These are phyloP conservation scores for Motacilla tschutschensis DNA, from an alignment of 2,113 vertebrate genomes.

Conservation along the genomic window DNA sequence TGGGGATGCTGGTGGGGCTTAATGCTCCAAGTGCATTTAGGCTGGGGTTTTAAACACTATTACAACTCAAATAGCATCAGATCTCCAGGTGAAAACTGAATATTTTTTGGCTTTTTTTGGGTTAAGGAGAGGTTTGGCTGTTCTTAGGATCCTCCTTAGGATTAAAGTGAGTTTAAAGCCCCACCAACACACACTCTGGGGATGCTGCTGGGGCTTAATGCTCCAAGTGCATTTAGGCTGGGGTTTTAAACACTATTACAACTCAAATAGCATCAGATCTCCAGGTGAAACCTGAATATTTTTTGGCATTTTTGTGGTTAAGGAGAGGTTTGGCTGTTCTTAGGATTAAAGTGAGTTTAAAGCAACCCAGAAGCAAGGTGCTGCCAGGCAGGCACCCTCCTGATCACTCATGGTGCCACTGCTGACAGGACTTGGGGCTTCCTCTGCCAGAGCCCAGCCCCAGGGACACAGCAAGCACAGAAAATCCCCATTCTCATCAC, in stretches of 20 bases:
- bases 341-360: neutral
- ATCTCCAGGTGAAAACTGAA: neutral
- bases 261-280: too few species aligned
- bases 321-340: too few species aligned
- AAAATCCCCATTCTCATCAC: neutral
- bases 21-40: neutral
- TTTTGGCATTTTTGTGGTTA: too few species aligned
- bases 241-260: too few species aligned
- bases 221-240: too few species aligned
- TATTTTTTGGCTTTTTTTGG: neutral
- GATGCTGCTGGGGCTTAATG: too few species aligned
- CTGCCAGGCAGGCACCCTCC: neutral
- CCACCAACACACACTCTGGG: neutral
- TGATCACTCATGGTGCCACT: neutral
- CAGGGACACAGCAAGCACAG: neutral
- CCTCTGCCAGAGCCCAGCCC: neutral
- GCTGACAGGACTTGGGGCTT: neutral
- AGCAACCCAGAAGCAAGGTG: neutral
- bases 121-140: neutral
- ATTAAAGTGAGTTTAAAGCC: too few species aligned
- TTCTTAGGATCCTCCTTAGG: too few species aligned
- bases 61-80: neutral
- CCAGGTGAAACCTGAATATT: too few species aligned
- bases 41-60: neutral
- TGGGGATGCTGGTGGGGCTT: neutral